Percentiles rank a stretch among this genome's conserved stretches.
Conservation (phyloP, 2,797 vertebrate species). For the Echeneis naucrates region DNA sequence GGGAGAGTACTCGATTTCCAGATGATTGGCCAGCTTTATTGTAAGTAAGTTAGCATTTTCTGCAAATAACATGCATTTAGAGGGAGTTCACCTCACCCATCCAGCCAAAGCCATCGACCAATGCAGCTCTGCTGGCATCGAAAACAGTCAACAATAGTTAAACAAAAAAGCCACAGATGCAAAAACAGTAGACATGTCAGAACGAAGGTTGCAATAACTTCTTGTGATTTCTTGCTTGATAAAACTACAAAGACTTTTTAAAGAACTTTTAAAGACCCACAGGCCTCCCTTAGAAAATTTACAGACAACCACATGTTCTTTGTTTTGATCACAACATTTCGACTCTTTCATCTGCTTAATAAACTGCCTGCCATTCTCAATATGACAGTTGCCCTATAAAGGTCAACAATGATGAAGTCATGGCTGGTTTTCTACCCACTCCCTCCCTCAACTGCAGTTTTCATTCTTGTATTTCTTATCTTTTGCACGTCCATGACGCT, state of each 20-base stretch:
- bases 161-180: not conserved
- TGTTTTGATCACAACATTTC: slow-evolving; percentile 35
- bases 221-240: slow-evolving; percentile 26
- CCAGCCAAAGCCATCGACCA: not conserved
- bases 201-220: slow-evolving; percentile 19
- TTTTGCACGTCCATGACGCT: not conserved
- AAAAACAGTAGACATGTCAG: slow-evolving; percentile 5
- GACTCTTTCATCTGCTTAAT: slow-evolving; percentile 34
- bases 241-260: slow-evolving; percentile 26
- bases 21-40: not conserved
- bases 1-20: not conserved
- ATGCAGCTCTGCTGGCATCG: not conserved
- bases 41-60: not conserved
- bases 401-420: slow-evolving; percentile 45
- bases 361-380: slow-evolving; percentile 46
- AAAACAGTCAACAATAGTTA: not conserved
- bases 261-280: slow-evolving; percentile 5
- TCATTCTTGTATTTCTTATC: slow-evolving; percentile 3
- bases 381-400: slow-evolving; percentile 62
- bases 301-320: slow-evolving; percentile 21
- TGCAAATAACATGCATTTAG: slow-evolving; percentile 2
- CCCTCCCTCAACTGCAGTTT: slow-evolving; percentile 2
- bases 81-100: not conserved
- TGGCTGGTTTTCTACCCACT: slow-evolving; percentile 63
- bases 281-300: slow-evolving; percentile 15